phyloP scores from a whole-genome alignment of 2,797 vertebrate genomes.

The Apodemus agrarius region DNA sequence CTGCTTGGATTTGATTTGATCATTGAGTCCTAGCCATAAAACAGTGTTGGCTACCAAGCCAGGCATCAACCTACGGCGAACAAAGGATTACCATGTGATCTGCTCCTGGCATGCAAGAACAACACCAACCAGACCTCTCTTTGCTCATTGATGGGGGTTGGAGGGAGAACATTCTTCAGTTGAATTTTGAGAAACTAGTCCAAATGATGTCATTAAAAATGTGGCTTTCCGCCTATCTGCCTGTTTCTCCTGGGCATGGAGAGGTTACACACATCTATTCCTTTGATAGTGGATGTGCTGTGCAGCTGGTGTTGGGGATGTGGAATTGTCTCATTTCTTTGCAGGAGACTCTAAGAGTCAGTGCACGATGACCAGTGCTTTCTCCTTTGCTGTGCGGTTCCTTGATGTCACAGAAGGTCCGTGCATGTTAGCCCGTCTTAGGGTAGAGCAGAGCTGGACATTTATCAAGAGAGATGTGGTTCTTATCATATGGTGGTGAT shows the following conservation, averaged over 20 bases:
- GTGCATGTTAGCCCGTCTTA: background rate
- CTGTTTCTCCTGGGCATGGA: background rate
- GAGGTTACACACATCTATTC: background rate
- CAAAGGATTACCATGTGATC: background rate
- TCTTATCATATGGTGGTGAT: background rate
- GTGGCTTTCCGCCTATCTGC: background rate
- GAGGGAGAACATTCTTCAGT: background rate
- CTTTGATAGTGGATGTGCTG: background rate
- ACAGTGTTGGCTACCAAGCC: background rate
- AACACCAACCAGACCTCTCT: background rate
- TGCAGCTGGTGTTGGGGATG: background rate
- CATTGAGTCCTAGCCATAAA: background rate
- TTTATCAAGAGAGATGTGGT: background rate
- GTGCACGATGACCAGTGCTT: fast-evolving
- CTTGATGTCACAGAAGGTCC: background rate
- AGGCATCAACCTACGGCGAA: background rate
- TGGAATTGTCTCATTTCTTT: background rate
- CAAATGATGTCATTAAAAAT: background rate
- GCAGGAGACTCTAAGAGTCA: background rate
- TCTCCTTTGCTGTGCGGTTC: background rate
- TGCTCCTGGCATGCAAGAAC: background rate
- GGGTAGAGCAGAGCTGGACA: background rate
- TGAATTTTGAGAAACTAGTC: background rate
- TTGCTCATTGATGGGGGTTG: background rate
- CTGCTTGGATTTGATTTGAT: background rate